A percentile compares a stretch with the other conserved stretches of the same genome.
Conservation (phyloP, 2,113 vertebrate genomes). For the Fulica atra region DNA sequence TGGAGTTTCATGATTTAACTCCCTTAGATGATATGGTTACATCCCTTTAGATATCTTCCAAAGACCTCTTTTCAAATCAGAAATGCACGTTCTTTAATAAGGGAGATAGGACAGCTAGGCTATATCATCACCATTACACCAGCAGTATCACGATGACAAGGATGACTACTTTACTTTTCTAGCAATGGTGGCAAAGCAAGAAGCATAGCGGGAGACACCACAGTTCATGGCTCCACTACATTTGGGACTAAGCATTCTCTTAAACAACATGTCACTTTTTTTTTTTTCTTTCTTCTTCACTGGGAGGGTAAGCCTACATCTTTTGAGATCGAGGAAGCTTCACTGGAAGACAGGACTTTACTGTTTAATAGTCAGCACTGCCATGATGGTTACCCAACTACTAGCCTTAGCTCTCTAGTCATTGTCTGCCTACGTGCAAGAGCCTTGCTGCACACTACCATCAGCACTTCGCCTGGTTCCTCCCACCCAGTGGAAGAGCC, state of each 20-base stretch:
- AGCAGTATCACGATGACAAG: accelerated
- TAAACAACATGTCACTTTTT: not conserved
- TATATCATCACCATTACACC: not conserved
- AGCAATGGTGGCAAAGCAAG: not conserved
- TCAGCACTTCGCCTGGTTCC: not conserved
- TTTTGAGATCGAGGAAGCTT: not conserved
- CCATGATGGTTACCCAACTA: not conserved
- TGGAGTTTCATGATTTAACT: not conserved
- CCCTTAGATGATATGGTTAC: not conserved
- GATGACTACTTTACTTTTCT: not conserved
- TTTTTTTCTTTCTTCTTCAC: not conserved
- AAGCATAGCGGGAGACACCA: not conserved
- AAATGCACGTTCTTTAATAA: not conserved
- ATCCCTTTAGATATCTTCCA: not conserved
- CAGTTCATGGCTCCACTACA: no score
- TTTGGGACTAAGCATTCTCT: not conserved
- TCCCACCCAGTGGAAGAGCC: not conserved
- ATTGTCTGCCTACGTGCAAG: not conserved
- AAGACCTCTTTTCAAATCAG: not conserved
- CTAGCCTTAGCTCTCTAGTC: not conserved
- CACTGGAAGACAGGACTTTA: not conserved
- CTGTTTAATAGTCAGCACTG: not conserved
- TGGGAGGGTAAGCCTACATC: not conserved
- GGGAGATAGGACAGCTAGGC: not conserved
- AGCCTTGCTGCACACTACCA: not conserved